Evolutionary conservation across 2,113 vertebrate species (phyloP).

Genomic region (Apteryx owenii): DNA sequence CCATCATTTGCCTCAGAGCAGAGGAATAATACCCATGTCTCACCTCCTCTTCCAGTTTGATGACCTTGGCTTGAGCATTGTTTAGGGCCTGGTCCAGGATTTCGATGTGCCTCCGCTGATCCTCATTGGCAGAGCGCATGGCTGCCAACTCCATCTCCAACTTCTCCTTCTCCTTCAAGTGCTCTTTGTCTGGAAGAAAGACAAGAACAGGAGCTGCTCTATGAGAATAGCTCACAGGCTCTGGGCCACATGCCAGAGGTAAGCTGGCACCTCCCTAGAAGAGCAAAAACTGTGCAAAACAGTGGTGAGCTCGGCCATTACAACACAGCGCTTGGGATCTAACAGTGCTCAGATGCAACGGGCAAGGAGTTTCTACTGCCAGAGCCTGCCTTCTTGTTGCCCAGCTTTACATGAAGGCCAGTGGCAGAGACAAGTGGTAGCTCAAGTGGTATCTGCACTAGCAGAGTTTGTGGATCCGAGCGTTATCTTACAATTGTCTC

Average conservation of each 20-base stretch:
- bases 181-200: slow-evolving; percentile 79
- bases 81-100: slow-evolving; percentile 86
- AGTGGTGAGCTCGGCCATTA: background rate
- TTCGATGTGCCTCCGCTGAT: slow-evolving; percentile 85
- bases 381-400: background rate
- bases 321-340: background rate
- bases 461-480: background rate
- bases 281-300: background rate
- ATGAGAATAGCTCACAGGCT: slow-evolving; percentile 14
- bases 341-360: background rate
- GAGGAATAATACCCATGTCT: background rate
- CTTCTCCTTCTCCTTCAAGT: slow-evolving; percentile 85
- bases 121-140: slow-evolving; percentile 80
- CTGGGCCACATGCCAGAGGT: background rate
- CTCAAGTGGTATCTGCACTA: background rate
- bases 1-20: background rate
- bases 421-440: background rate
- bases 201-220: slow-evolving; percentile 41
- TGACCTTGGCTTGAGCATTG: slow-evolving; percentile 84
- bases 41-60: slow-evolving; percentile 88
- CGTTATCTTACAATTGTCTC: background rate
- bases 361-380: background rate
- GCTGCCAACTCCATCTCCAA: slow-evolving; percentile 82
- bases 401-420: background rate
- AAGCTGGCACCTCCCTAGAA: slow-evolving; percentile 18